These are phyloP conservation scores for Spatulosminthurus flaviceps DNA, from an alignment of 2,888 invertebrate genomes.

Conservation along the genomic window DNA sequence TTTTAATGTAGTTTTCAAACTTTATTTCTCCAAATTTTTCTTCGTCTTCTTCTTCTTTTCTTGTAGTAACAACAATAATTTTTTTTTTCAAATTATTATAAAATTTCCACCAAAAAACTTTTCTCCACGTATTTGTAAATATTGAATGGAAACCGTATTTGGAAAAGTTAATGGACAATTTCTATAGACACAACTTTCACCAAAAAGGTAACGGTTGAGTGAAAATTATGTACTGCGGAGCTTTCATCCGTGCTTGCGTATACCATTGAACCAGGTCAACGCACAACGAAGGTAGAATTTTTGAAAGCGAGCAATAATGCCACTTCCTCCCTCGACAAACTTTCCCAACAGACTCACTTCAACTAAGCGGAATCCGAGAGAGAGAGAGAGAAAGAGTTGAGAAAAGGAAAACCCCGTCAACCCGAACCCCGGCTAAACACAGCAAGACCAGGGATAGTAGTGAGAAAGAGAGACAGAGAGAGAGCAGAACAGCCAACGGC, in stretches of 20 bases:
- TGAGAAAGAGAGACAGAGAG: conserved; percentile 19
- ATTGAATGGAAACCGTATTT: too few species aligned
- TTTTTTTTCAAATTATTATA: too few species aligned
- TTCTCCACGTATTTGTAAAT: too few species aligned
- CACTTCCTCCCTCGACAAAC: conserved; percentile 30
- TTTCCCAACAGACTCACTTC: not conserved
- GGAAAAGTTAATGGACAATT: too few species aligned
- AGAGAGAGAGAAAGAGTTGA: not conserved
- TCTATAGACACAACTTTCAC: too few species aligned
- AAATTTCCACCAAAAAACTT: too few species aligned
- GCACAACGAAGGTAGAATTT: conserved; percentile 2
- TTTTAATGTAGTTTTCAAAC: too few species aligned
- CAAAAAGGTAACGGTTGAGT: too few species aligned
- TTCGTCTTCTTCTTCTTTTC: too few species aligned
- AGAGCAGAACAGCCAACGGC: not conserved
- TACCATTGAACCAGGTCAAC: conserved; percentile 23
- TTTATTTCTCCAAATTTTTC: too few species aligned
- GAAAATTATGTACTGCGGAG: conserved; percentile 14
- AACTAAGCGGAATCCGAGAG: not conserved
- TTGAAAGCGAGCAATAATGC: conserved; percentile 1
- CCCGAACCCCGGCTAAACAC: not conserved
- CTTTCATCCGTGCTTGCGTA: not conserved
- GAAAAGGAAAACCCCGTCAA: not conserved
- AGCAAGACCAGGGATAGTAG: not conserved
- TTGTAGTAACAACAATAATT: too few species aligned